Evolutionary conservation across 2,797 vertebrate species (phyloP), one percentile per base, ranked within the genome.

Genomic region (Chaunax sp.): DNA sequence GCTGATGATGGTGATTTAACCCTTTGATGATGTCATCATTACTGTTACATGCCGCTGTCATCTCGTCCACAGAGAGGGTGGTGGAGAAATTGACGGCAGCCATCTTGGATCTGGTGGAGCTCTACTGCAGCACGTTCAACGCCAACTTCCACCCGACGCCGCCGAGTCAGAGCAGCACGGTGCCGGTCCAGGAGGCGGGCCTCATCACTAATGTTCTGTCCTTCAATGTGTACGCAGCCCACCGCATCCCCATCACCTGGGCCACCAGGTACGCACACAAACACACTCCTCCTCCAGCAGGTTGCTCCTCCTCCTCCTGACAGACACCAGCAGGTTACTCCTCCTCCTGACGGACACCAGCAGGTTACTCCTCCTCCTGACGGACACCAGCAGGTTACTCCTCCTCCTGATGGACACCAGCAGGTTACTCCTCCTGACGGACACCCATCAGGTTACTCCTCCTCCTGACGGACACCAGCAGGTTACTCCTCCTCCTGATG

Each of bases 181-280:
- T 86, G 0, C 89, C 83, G 33, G 86, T 91, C 0, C 96, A 95
- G 86, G 96, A 97, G 84, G 96, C 96, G 0, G 95, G 95, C 9
- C 94, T 94, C 18, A 84, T 97, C 74, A 86, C 84, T 19, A 95
- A 93, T 11, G 88, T 96, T 0, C 90, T 99, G 58, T 86, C 95
- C 69, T 99, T 99, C 90, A 97, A 85, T 0, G 79, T 99, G 49
- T 96, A 97, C 0, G 96, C 95, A 10, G 95, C 96, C 2, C 97
- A 98, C 86, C 95, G 97, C 28, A 93, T 98, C 80, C 97, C 97
- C 78, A 96, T 98, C 92, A 95, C 94, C 56, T 99, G 97, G 97
- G 97, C 95, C 0, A 90, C 97, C 87, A 98, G 97, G 97, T 98
- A 88, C 14, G 4, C 2, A 3, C 0, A 19, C 19, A 52, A 49